Conservation (phyloP, 2,113 vertebrate genomes). For the Crotophaga sulcirostris region DNA sequence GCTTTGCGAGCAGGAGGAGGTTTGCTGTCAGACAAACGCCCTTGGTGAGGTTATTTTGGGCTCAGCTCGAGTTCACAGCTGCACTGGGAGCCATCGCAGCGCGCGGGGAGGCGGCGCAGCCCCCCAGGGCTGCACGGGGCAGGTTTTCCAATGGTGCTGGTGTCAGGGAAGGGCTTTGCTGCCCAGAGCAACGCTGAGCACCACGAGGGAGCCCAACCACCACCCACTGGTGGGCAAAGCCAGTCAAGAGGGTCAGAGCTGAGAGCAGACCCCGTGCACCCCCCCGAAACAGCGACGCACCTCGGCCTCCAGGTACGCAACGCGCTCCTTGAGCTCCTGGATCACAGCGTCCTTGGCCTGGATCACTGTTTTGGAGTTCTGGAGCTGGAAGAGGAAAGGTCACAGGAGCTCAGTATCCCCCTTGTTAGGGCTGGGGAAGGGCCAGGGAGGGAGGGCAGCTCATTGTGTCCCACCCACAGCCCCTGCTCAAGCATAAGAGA, state of each 20-base stretch:
- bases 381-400: slow-evolving; percentile 78
- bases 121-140: background rate
- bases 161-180: background rate
- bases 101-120: background rate
- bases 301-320: slow-evolving; percentile 91
- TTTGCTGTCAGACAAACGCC: background rate
- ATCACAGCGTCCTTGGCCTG: slow-evolving; percentile 87
- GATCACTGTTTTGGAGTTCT: slow-evolving; percentile 91
- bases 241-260: background rate
- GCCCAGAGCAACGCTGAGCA: background rate
- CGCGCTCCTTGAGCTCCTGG: slow-evolving; percentile 90
- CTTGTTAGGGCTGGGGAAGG: fast-evolving
- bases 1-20: background rate
- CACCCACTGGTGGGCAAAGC: background rate
- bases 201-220: background rate
- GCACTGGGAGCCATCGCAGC: background rate
- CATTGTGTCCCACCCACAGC: background rate
- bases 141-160: fast-evolving
- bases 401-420: background rate
- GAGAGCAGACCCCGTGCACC: no score
- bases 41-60: background rate
- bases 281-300: slow-evolving; percentile 1
- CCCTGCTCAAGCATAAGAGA: no score
- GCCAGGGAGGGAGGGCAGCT: background rate
- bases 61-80: fast-evolving